Evolutionary conservation across 2,888 invertebrate species (phyloP), one percentile per base, ranked within the genome.

Genomic region (Agonopterix arenella): DNA sequence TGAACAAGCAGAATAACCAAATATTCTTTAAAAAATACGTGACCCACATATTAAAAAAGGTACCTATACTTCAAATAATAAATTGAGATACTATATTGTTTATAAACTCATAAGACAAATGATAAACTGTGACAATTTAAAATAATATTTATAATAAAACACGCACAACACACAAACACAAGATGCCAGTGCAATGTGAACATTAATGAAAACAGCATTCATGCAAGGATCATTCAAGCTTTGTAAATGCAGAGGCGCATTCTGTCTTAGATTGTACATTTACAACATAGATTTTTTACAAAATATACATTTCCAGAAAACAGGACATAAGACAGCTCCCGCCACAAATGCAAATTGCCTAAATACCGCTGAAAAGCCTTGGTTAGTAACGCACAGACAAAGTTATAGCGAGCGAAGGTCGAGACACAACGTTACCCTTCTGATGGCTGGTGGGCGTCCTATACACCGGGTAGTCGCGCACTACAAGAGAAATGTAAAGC

Each of bases 401-500:
- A 62, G 67, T 75, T 76, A 78, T 66, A 73, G 67, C 72, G 73
- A 72, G 73, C 70, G 70, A 71, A 70, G 71, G 70, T 71, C 68
- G 66, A 64, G 66, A 71, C 69, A 66, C 58, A 79, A 85, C 83
- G 68, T 89, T 89, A 88, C 88, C 89, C 86, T 82, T 81, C 64
- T 83, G 85, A 73, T 89, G 89, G 62, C 80, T 84, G 68, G 82
- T 62, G 62, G 88, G 88, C 79, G 77, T 77, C 76, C 68, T 80
- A 76, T 83, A 84, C 73, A 69, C 67, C 73, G 76, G 76, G 69
- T 79, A 77, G 77, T 70, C 79, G 73, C 76, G 70, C 64, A 70
- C 88, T 89, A 89, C 76, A 84, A 88, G 80, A 89, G 71, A 84
- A 88, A 86, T 70, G 76, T 72, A 82, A 69, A 84, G 72, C 84